Evolutionary conservation across 1,140 invertebrate species (phyloP), one percentile per base, ranked within the genome.

Genomic region (Lepidurus apus): DNA sequence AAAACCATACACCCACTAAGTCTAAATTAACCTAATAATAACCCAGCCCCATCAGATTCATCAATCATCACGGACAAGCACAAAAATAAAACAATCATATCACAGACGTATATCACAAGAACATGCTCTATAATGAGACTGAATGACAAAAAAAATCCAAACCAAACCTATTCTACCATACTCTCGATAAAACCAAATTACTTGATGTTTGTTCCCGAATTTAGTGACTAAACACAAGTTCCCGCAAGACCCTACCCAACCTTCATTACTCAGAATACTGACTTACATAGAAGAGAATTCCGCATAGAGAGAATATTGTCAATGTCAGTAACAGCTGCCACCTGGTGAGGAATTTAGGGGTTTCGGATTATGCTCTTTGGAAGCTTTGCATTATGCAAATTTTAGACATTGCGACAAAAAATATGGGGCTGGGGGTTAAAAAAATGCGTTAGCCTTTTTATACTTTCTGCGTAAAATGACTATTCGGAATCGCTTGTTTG

Each of bases 221-320:
- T 13, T 21, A 65, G 53, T n/a, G 1, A 65, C 5, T 13, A 65
- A 13, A 65, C 53, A 7, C n/a, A 65, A 65, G 13, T 65, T 65
- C 53, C 17, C 53, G n/a, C n/a, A 65, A 65, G 10, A 65, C 53
- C 53, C 53, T 65, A 65, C 53, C 53, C 53, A 65, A n/a, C 21
- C 53, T 65, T 65, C n/a, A 65, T 65, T 65, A 65, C 53, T 65
- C 17, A 13, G 21, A 65, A n/a, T 65, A 21, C 53, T 21, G 13
- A 65, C 13, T 65, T 65, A 65, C 53, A 17, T 4, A 65, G 53
- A 17, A 65, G 21, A 65, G 53, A 65, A 65, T 65, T 13, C 53
- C 17, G 53, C 17, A 21, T 21, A 65, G 17, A 13, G 53, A 65
- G 17, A 4, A 21, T 65, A 9, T 21, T 65, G 53, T 21, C 34